phyloP scores from a whole-genome alignment of 2,888 invertebrate species.

The Atrina japonica region DNA sequence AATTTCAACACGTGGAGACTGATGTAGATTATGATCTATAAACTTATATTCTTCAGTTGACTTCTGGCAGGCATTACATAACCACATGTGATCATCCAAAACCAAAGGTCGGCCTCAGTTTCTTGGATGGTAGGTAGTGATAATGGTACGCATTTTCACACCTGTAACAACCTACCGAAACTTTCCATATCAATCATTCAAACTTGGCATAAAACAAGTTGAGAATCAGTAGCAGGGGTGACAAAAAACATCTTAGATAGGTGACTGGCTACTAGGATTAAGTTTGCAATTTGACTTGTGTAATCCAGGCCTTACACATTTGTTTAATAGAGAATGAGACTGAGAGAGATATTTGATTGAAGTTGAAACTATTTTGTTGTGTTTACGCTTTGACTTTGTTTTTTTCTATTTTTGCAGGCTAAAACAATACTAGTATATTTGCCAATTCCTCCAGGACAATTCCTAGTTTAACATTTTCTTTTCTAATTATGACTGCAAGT shows the following conservation, averaged over 20 bases:
- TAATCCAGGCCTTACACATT: too few relatives aligned
- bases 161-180: background rate
- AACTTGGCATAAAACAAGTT: background rate
- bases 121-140: background rate
- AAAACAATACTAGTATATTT: background rate
- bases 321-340: too few relatives aligned
- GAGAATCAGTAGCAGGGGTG: too few relatives aligned
- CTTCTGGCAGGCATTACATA: too few relatives aligned
- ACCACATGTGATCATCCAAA: background rate
- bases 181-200: background rate
- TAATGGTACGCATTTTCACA: background rate
- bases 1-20: too few relatives aligned
- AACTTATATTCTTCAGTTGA: too few relatives aligned
- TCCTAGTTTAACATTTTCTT: background rate
- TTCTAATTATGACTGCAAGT: background rate
- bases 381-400: background rate
- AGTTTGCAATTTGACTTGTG: too few relatives aligned
- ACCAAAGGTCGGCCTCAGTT: background rate
- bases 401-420: background rate
- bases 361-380: conserved; percentile 3
- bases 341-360: too few relatives aligned
- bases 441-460: background rate
- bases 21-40: too few relatives aligned
- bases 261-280: too few relatives aligned
- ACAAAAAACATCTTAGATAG: too few relatives aligned